Evolutionary conservation across 1,140 invertebrate genomes (phyloP).

Genomic region (Antheraea pernyi): DNA sequence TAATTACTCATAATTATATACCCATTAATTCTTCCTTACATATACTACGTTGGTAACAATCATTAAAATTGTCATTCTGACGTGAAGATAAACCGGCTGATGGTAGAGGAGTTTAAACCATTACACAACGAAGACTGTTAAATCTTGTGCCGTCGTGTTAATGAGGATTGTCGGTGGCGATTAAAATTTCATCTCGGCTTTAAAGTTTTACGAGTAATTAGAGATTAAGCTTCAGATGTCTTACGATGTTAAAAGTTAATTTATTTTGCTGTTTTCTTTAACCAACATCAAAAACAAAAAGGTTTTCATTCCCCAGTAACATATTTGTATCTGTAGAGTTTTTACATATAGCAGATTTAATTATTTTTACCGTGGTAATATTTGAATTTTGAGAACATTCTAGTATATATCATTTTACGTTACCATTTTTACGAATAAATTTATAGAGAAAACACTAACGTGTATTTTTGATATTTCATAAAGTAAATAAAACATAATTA

Average conservation of each 20-base stretch:
- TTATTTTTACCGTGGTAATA: too few relatives aligned
- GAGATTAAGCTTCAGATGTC: constrained; percentile 19
- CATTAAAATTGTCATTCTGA: constrained; percentile 1
- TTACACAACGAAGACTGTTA: constrained; percentile 6
- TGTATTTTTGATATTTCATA: too few relatives aligned
- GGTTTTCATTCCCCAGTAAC: too few relatives aligned
- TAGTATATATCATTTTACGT: too few relatives aligned
- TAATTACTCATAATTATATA: not conserved
- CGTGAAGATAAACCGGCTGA: not conserved
- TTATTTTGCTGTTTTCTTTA: not conserved
- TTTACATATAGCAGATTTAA: too few relatives aligned
- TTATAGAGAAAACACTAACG: too few relatives aligned
- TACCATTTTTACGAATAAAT: too few relatives aligned
- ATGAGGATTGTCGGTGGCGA: constrained; percentile 21
- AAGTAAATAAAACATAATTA: too few relatives aligned
- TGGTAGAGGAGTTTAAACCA: not conserved
- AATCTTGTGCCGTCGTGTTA: constrained; percentile 32
- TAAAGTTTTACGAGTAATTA: constrained; percentile 27
- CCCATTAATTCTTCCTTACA: not conserved
- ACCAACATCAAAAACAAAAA: too few relatives aligned
- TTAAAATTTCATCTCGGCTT: constrained; percentile 30
- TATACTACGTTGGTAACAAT: not conserved
- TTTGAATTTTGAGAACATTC: too few relatives aligned
- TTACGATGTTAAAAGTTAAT: not conserved
- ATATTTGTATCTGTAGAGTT: too few relatives aligned